Evolutionary conservation across 2,888 invertebrate genomes (phyloP).

Genomic region (Liodrosophila aerea): DNA sequence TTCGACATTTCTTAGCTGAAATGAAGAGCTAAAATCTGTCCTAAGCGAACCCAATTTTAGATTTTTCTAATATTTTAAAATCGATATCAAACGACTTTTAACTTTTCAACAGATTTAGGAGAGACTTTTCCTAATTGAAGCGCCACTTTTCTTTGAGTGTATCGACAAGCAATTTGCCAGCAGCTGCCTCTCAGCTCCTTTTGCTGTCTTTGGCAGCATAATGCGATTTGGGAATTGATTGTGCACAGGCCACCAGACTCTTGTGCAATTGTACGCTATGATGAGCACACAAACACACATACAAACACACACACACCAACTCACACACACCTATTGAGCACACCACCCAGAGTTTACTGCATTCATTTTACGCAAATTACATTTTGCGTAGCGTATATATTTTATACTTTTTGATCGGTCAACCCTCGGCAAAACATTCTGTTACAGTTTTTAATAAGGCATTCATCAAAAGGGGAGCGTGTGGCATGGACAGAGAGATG

Average conservation of each 20-base stretch:
- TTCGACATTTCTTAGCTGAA: too few species aligned
- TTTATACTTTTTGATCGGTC: conserved; percentile 19
- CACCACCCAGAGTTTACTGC: conserved; percentile 5
- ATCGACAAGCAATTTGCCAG: conserved; percentile 69
- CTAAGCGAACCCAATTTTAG: too few species aligned
- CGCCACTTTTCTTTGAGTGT: conserved; percentile 3
- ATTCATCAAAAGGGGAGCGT: conserved; percentile 15
- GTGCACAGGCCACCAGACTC: conserved; percentile 36
- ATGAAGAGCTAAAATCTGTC: too few species aligned
- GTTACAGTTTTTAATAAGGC: conserved; percentile 53
- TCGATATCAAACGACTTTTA: too few species aligned
- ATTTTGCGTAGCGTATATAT: conserved; percentile 54
- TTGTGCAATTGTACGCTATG: conserved; percentile 39
- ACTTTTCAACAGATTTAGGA: too few species aligned
- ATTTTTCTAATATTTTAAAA: too few species aligned
- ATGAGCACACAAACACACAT: conserved; percentile 8
- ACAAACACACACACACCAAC: conserved; percentile 9
- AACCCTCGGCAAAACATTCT: conserved; percentile 55
- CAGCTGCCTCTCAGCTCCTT: conserved; percentile 31
- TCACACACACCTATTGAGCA: too few species aligned
- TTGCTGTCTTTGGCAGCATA: conserved; percentile 46
- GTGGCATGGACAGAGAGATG: conserved; percentile 15
- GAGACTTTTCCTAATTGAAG: too few species aligned
- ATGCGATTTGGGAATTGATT: conserved; percentile 77
- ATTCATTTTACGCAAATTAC: conserved; percentile 74